phyloP scores from a whole-genome alignment of 2,113 vertebrate species.

The Xenotilapia flavipinnis region DNA sequence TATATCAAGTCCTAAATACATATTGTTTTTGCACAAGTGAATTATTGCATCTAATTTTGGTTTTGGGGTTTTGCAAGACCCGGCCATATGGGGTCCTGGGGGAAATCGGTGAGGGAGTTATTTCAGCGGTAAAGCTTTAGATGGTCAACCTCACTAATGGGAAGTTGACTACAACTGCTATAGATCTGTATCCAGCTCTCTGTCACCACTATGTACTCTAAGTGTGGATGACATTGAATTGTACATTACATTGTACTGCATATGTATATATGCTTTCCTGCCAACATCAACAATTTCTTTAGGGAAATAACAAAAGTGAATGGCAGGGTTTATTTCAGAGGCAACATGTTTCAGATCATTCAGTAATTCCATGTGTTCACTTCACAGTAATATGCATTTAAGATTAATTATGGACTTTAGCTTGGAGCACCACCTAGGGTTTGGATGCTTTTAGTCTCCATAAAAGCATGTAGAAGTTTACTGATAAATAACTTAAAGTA shows the following conservation, averaged over 20 bases:
- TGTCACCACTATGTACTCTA: not conserved
- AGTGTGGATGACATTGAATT: not conserved
- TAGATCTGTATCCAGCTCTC: slow-evolving; percentile 10
- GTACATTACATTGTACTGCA: not conserved
- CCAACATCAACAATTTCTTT: not conserved
- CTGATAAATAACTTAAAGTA: not conserved
- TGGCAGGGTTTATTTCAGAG: not conserved
- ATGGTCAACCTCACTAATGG: not conserved
- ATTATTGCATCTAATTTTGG: slow-evolving; percentile 29
- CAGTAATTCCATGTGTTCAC: not conserved
- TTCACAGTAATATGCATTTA: not conserved
- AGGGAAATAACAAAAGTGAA: not conserved
- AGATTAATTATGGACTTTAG: not conserved
- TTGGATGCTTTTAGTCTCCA: not conserved
- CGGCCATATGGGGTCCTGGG: not conserved
- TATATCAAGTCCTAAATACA: slow-evolving; percentile 32
- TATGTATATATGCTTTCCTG: not conserved
- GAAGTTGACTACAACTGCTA: slow-evolving; percentile 6
- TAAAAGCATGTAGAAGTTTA: not conserved
- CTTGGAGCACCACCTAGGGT: not conserved
- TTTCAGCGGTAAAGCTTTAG: not conserved
- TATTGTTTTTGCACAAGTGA: slow-evolving; percentile 20
- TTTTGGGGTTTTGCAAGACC: slow-evolving; percentile 16
- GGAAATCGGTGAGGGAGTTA: not conserved
- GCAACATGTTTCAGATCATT: not conserved